Evolutionary conservation across 2,113 vertebrate genomes (phyloP).

Genomic region (Neogale vison): DNA sequence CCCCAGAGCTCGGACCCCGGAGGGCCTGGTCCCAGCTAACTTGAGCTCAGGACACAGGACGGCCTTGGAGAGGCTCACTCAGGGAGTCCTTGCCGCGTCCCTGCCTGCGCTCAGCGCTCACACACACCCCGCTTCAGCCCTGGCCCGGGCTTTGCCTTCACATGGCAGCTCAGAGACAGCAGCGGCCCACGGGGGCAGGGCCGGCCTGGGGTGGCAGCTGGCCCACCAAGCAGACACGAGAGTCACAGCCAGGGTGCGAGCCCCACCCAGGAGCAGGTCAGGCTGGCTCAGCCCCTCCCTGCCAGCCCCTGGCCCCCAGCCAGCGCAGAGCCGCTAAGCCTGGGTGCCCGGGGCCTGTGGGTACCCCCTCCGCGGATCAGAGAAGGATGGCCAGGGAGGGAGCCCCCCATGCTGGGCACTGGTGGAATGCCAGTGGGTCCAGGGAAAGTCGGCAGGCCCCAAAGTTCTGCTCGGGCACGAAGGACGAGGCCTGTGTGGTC

Average conservation of each 20-base stretch:
- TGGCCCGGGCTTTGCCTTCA: rapidly evolving
- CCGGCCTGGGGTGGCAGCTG: not conserved
- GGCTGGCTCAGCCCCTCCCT: not conserved
- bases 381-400: not conserved
- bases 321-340: too few relatives aligned
- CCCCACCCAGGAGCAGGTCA: not conserved
- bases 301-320: not conserved
- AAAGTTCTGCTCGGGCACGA: not conserved
- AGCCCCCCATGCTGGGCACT: rapidly evolving
- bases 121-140: rapidly evolving
- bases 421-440: rapidly evolving
- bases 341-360: not conserved
- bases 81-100: rapidly evolving
- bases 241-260: not conserved
- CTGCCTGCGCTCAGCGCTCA: rapidly evolving
- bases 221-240: not conserved
- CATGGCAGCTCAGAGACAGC: rapidly evolving
- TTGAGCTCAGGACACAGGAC: rapidly evolving
- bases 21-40: not conserved
- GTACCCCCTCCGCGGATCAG: not conserved
- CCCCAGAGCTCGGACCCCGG: rapidly evolving
- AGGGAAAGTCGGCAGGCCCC: rapidly evolving
- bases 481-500: rapidly evolving
- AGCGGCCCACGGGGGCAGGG: not conserved
- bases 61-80: rapidly evolving